Evolutionary conservation across 2,888 invertebrate genomes (phyloP).

Genomic region (Trachelus iudaicus): DNA sequence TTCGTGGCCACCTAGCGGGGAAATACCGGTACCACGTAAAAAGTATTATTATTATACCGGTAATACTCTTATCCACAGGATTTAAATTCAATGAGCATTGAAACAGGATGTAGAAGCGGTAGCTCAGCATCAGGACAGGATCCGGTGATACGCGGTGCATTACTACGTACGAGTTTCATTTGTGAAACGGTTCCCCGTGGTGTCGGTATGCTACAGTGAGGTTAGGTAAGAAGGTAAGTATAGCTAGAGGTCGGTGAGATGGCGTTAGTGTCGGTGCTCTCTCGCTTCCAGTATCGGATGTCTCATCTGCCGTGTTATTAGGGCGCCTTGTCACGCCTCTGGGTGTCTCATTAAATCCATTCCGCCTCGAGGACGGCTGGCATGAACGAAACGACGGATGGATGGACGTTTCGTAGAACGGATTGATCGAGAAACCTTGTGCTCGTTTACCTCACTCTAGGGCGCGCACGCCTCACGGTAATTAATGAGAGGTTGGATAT

Average conservation of each 20-base stretch:
- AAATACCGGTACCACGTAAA: neutral
- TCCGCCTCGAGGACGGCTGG: conserved; percentile 15
- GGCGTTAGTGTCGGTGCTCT: neutral
- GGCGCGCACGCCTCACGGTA: conserved; percentile 1
- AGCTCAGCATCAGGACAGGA: neutral
- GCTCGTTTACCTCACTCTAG: neutral
- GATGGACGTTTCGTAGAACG: conserved; percentile 1
- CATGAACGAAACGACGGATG: neutral
- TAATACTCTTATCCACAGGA: neutral
- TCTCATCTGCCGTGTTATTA: conserved; percentile 42
- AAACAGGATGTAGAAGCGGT: neutral
- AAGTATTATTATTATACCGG: neutral
- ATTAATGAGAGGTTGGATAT: conserved; percentile 9
- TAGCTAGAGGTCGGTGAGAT: neutral
- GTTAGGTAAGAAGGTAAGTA: neutral
- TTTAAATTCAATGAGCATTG: neutral
- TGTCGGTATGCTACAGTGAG: neutral
- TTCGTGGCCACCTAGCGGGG: neutral
- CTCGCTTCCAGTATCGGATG: conserved; percentile 32
- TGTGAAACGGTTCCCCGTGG: neutral
- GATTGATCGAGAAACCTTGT: conserved; percentile 2
- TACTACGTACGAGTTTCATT: neutral
- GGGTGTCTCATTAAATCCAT: conserved; percentile 53
- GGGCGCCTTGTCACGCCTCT: conserved; percentile 47
- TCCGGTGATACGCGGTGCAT: neutral